These are phyloP conservation scores for Chrysomallon squamiferum DNA, from an alignment of 1,140 invertebrate genomes.

Conservation along the genomic window DNA sequence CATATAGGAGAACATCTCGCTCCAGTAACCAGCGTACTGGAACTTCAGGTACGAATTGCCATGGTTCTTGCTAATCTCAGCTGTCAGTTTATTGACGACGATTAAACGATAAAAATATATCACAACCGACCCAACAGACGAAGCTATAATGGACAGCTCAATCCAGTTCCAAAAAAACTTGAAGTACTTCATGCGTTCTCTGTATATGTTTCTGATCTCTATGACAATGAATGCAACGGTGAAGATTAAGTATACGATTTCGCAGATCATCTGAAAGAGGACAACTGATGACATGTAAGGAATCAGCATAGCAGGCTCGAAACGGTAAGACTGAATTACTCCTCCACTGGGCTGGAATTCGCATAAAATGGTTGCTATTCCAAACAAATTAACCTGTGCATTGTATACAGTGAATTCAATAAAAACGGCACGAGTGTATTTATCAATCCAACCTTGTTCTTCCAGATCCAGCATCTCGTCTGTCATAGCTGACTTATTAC, in stretches of 20 bases:
- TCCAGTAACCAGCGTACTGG: constrained; percentile 63
- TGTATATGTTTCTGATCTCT: constrained; percentile 44
- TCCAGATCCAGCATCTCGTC: constrained; percentile 55
- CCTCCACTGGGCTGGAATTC: constrained; percentile 66
- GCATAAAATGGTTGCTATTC: constrained; percentile 59
- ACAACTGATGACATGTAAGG: constrained; percentile 13
- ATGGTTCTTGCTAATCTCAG: constrained; percentile 61
- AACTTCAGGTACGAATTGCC: constrained; percentile 68
- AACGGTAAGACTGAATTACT: constrained; percentile 60
- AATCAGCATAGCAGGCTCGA: constrained; percentile 57
- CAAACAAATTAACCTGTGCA: constrained; percentile 63
- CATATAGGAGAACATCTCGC: constrained; percentile 64
- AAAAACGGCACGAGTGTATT: constrained; percentile 65
- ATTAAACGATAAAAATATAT: constrained; percentile 60
- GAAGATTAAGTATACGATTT: constrained; percentile 49
- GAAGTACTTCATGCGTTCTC: constrained; percentile 49
- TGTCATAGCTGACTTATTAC: constrained; percentile 51
- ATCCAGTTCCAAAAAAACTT: constrained; percentile 57
- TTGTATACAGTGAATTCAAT: constrained; percentile 68
- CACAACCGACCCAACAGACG: constrained; percentile 45
- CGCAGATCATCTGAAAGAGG: constrained; percentile 28
- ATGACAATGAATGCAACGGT: constrained; percentile 64
- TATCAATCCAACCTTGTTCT: constrained; percentile 65
- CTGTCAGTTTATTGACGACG: constrained; percentile 50
- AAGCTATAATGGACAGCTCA: constrained; percentile 55